Evolutionary conservation across 1,140 invertebrate genomes (phyloP).

Genomic region (Hylaeus anthracinus): DNA sequence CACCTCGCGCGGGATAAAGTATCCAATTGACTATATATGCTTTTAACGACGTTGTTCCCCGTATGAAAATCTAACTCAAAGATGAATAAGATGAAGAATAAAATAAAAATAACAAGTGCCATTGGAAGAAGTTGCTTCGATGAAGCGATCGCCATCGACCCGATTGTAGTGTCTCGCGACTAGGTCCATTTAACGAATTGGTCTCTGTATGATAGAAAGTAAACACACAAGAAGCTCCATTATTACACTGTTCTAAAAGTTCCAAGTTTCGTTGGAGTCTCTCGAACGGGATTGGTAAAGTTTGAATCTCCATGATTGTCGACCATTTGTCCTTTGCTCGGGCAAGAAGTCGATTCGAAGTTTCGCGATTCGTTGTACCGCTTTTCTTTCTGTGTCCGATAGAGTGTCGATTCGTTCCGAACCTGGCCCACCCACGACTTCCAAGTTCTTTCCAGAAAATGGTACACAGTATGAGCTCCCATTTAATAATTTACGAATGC

Average conservation of each 20-base stretch:
- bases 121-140: background rate
- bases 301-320: constrained; percentile 53
- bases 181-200: constrained; percentile 43
- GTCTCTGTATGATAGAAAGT: constrained; percentile 45
- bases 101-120: background rate
- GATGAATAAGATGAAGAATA: background rate
- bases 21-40: too few relatives aligned
- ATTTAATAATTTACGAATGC: background rate
- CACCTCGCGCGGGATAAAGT: background rate
- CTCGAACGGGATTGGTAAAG: constrained; percentile 57
- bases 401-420: background rate
- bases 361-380: constrained; percentile 35
- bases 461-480: too few relatives aligned
- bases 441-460: background rate
- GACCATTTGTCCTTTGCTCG: constrained; percentile 47
- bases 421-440: background rate
- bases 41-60: too few relatives aligned
- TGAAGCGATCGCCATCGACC: background rate
- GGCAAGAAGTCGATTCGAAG: constrained; percentile 55
- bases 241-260: constrained; percentile 53
- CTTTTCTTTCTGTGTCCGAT: background rate
- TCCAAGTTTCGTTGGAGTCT: constrained; percentile 31
- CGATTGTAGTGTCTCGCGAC: background rate
- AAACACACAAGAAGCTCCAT: constrained; percentile 51
- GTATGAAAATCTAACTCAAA: too few relatives aligned